These are phyloP conservation scores for Channa maculata DNA, from an alignment of 2,113 vertebrate genomes.

Conservation along the genomic window DNA sequence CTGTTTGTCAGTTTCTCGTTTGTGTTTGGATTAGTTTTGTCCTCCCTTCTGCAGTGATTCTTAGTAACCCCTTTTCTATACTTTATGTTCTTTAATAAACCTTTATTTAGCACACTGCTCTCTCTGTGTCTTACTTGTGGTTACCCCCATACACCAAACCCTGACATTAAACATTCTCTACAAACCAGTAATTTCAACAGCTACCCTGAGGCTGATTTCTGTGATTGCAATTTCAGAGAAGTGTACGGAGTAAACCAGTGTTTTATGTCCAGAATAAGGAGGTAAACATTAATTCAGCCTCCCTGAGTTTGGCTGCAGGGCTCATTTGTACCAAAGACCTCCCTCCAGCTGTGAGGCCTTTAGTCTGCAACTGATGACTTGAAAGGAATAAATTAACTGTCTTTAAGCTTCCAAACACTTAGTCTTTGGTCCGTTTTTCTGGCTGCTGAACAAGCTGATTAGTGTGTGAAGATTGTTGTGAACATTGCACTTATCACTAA, in stretches of 20 bases:
- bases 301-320: slow-evolving; percentile 16
- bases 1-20: too few species aligned
- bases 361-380: slow-evolving; percentile 28
- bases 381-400: slow-evolving; percentile 14
- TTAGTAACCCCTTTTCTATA: too few species aligned
- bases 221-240: slow-evolving; percentile 50
- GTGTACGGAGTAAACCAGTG: slow-evolving; percentile 14
- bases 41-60: too few species aligned
- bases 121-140: too few species aligned
- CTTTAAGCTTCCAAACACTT: slow-evolving; percentile 3
- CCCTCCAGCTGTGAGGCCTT: slow-evolving; percentile 34
- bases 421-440: not conserved
- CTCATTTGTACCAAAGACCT: slow-evolving; percentile 22
- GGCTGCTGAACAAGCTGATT: not conserved
- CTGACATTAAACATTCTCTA: slow-evolving; percentile 2
- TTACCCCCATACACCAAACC: too few species aligned
- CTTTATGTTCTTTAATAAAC: too few species aligned
- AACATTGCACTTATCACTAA: not conserved
- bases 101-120: too few species aligned
- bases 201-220: slow-evolving; percentile 40
- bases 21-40: too few species aligned
- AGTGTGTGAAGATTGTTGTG: not conserved
- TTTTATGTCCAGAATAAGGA: slow-evolving; percentile 35
- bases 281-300: slow-evolving; percentile 21
- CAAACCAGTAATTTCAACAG: slow-evolving; percentile 33